A percentile compares a stretch with the other conserved stretches of the same genome.
Evolutionary conservation across 1,140 invertebrate species (phyloP).

Genomic region (Chironomus tepperi): DNA sequence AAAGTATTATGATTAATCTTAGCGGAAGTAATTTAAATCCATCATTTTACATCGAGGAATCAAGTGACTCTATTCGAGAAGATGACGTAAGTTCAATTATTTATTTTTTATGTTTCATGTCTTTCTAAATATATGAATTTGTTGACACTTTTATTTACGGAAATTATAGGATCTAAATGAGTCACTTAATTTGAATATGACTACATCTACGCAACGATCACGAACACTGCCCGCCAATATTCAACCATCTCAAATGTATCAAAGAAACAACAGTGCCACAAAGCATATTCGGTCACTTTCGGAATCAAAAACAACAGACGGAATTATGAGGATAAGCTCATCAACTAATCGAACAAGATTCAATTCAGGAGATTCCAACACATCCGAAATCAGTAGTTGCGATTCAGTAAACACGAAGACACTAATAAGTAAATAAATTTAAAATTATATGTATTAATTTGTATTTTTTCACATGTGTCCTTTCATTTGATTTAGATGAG

Average conservation of each 20-base stretch:
- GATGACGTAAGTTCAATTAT: conserved; percentile 29
- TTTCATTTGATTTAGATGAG: conserved; percentile 26
- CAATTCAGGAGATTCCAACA: conserved; percentile 56
- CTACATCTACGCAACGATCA: conserved; percentile 29
- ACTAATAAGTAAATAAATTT: conserved; percentile 27
- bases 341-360: conserved; percentile 35
- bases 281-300: conserved; percentile 50
- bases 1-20: conserved; percentile 35
- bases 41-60: conserved; percentile 26
- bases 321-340: conserved; percentile 28
- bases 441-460: no score
- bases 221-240: conserved; percentile 35
- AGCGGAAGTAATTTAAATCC: conserved; percentile 36
- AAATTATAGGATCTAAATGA: not conserved
- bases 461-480: no score
- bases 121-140: no score
- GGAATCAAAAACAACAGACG: conserved; percentile 52
- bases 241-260: conserved; percentile 25
- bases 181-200: not conserved
- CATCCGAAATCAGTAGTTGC: conserved; percentile 67
- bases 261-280: conserved; percentile 23
- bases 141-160: no score
- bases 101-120: no score
- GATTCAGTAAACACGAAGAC: conserved; percentile 52
- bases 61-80: conserved; percentile 24